These are phyloP conservation scores for Noctua fimbriata DNA, from an alignment of 2,888 invertebrate genomes.

Conservation along the genomic window DNA sequence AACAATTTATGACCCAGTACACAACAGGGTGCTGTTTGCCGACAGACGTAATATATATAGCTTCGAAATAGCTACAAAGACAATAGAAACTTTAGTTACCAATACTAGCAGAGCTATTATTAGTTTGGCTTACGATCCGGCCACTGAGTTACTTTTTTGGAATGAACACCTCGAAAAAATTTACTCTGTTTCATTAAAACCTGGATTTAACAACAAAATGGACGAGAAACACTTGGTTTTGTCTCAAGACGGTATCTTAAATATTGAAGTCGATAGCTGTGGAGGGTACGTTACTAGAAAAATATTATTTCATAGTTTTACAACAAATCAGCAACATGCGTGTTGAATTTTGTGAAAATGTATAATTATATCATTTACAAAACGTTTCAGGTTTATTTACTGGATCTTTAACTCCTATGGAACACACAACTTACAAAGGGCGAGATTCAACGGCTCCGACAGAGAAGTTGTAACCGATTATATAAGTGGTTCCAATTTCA, in stretches of 20 bases:
- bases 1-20: neutral
- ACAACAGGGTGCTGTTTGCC: neutral
- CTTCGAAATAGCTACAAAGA: neutral
- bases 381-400: slow-evolving; percentile 4
- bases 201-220: neutral
- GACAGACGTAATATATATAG: neutral
- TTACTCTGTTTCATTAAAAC: slow-evolving; percentile 1
- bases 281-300: neutral
- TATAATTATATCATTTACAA: neutral
- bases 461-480: neutral
- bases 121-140: neutral
- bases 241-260: too few species aligned
- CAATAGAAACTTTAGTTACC: neutral
- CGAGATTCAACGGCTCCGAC: neutral
- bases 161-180: neutral
- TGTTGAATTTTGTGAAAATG: too few species aligned
- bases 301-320: neutral
- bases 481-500: accelerated
- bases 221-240: neutral
- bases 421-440: neutral
- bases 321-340: neutral
- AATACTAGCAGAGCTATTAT: neutral
- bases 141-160: neutral
- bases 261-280: neutral
- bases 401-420: neutral